These are phyloP conservation scores for Lycaon pictus DNA, from an alignment of 2,113 vertebrate genomes.

Conservation along the genomic window DNA sequence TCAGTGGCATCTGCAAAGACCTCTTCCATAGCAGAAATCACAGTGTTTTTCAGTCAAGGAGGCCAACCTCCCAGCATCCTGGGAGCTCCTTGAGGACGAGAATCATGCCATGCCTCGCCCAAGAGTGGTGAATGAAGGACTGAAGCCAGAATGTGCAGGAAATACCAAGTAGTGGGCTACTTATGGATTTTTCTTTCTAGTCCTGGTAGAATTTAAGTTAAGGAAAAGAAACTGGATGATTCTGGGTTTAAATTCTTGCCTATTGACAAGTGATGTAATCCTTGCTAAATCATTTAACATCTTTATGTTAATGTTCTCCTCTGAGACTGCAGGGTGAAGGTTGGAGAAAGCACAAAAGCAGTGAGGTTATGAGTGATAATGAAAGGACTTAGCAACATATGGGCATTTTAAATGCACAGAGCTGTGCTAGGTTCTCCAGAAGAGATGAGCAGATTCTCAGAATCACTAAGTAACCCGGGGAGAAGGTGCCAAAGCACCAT, in stretches of 20 bases:
- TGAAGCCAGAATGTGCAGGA: not conserved
- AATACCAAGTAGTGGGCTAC: not conserved
- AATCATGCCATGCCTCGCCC: not conserved
- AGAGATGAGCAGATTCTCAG: not conserved
- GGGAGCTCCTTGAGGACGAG: not conserved
- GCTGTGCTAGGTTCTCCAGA: not conserved
- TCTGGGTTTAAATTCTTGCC: not conserved
- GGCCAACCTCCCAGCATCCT: not conserved
- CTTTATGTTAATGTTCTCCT: constrained; percentile 35
- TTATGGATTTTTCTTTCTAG: not conserved
- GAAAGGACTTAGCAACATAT: not conserved
- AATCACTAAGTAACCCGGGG: not conserved
- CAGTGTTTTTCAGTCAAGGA: not conserved
- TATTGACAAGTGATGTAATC: constrained; percentile 53
- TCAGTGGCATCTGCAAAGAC: not conserved
- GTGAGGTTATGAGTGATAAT: not conserved
- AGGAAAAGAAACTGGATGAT: not conserved
- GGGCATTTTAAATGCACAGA: not conserved
- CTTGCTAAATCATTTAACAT: constrained; percentile 61
- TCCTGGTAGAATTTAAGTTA: not conserved
- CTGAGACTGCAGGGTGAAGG: not conserved
- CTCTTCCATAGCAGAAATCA: not conserved
- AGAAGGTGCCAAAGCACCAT: not conserved
- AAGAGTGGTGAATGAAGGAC: not conserved
- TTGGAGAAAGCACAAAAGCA: not conserved